Percentiles rank a stretch among this genome's conserved stretches.
Conservation (phyloP, 2,797 vertebrate species). For the Siniperca obscura region DNA sequence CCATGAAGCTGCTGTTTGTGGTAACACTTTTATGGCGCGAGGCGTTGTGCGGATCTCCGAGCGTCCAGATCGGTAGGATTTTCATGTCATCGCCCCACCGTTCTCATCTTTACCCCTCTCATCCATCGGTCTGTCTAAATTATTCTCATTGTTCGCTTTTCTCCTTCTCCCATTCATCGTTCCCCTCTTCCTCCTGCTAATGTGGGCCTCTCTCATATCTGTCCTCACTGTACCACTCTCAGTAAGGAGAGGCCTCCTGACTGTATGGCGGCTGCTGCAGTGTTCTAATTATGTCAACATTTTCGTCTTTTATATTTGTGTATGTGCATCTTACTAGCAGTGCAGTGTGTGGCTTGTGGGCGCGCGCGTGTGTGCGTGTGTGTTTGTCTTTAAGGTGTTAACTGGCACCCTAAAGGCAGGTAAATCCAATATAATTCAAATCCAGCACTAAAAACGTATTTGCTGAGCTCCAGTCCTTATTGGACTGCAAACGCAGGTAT, state of each 20-base stretch:
- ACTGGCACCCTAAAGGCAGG: background rate
- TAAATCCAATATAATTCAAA: constrained; percentile 3
- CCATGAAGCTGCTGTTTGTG: constrained; percentile 73
- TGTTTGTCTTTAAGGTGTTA: constrained; percentile 12
- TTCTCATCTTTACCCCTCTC: background rate
- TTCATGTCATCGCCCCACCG: constrained; percentile 1
- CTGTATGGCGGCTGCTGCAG: constrained; percentile 45
- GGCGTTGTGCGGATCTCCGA: constrained; percentile 73
- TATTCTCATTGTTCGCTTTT: too few relatives aligned
- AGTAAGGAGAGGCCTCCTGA: constrained; percentile 37
- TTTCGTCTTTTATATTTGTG: constrained; percentile 28
- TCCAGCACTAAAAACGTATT: background rate
- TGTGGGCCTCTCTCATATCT: constrained; percentile 32
- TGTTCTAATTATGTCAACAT: constrained; percentile 49
- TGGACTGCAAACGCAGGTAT: background rate
- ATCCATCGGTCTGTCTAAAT: background rate
- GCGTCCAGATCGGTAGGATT: constrained; percentile 77
- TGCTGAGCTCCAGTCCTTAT: constrained; percentile 4
- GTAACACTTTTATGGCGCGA: constrained; percentile 60
- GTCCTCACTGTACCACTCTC: constrained; percentile 3
- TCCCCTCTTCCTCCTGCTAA: background rate
- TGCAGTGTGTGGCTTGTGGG: background rate
- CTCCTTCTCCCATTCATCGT: background rate
- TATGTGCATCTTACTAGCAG: background rate
- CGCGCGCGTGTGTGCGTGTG: background rate